A percentile compares a stretch with the other conserved stretches of the same genome.
Conservation (phyloP, 2,113 vertebrate genomes). For the Pseudolaguvia tuberculata region DNA sequence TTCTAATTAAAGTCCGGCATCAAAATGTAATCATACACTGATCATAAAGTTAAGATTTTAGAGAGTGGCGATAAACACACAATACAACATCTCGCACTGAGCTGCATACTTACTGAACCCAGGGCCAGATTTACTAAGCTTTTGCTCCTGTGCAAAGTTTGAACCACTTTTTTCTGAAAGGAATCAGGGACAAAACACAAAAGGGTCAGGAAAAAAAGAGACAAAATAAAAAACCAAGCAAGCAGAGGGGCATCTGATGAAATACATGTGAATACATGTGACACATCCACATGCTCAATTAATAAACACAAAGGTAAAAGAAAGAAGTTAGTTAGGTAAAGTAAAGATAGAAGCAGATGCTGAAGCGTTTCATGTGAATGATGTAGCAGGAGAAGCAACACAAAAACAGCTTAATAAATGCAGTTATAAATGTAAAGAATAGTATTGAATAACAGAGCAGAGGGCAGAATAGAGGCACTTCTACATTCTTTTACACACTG, state of each 20-base stretch:
- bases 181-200: slow-evolving; percentile 57
- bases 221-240: slow-evolving; percentile 46
- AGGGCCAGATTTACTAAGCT: slow-evolving; percentile 72
- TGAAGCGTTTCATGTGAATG: not conserved
- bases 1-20: not conserved
- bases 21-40: not conserved
- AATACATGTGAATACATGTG: not conserved
- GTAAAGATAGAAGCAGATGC: not conserved
- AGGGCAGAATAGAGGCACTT: not conserved
- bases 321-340: not conserved
- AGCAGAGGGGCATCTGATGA: slow-evolving; percentile 18
- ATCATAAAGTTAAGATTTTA: slow-evolving; percentile 8
- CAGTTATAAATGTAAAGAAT: not conserved
- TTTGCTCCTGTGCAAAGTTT: slow-evolving; percentile 63
- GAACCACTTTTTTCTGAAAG: slow-evolving; percentile 71
- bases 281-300: slow-evolving; percentile 17
- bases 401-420: not conserved
- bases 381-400: not conserved
- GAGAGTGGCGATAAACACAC: slow-evolving; percentile 42
- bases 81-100: slow-evolving; percentile 58
- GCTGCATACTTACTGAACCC: slow-evolving; percentile 78
- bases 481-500: slow-evolving; percentile 44
- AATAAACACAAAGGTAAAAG: not conserved
- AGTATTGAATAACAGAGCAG: not conserved
- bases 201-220: slow-evolving; percentile 45